Percentiles rank a stretch among this genome's conserved stretches.
Conservation (phyloP, 64 coral and sea anemone species). For the Stichodactyla mertensii region DNA sequence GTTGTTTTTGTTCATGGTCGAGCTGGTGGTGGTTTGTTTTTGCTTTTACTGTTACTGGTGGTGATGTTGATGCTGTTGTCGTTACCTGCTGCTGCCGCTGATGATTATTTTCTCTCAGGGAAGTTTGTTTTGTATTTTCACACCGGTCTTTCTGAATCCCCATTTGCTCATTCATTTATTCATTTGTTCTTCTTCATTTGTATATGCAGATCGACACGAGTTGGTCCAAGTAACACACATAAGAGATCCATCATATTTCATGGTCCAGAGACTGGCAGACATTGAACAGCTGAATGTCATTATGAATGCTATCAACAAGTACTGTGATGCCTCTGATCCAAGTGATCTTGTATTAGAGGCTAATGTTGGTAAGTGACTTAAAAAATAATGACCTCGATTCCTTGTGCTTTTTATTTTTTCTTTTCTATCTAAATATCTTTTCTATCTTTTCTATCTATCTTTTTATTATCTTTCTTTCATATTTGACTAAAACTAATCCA, state of each 20-base stretch:
- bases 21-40: too few relatives aligned
- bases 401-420: background rate
- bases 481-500: background rate
- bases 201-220: slow-evolving; percentile 76
- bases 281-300: slow-evolving; percentile 69
- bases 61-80: background rate
- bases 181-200: background rate
- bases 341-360: slow-evolving; percentile 74
- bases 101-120: too few relatives aligned
- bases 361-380: slow-evolving; percentile 50
- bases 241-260: slow-evolving; percentile 72
- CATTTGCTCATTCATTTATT: background rate
- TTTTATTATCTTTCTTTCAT: too few relatives aligned
- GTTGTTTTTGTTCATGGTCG: too few relatives aligned
- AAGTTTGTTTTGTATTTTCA: too few relatives aligned
- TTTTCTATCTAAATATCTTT: background rate
- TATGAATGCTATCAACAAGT: slow-evolving; percentile 87
- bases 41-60: too few relatives aligned
- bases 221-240: slow-evolving; percentile 83
- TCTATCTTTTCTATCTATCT: background rate
- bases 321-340: slow-evolving; percentile 70
- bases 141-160: too few relatives aligned
- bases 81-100: background rate
- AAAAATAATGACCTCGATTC: too few relatives aligned
- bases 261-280: slow-evolving; percentile 81